A percentile compares a stretch with the other conserved stretches of the same genome.
Evolutionary conservation across 2,888 invertebrate species (phyloP).

Genomic region (Yponomeuta evonymella): DNA sequence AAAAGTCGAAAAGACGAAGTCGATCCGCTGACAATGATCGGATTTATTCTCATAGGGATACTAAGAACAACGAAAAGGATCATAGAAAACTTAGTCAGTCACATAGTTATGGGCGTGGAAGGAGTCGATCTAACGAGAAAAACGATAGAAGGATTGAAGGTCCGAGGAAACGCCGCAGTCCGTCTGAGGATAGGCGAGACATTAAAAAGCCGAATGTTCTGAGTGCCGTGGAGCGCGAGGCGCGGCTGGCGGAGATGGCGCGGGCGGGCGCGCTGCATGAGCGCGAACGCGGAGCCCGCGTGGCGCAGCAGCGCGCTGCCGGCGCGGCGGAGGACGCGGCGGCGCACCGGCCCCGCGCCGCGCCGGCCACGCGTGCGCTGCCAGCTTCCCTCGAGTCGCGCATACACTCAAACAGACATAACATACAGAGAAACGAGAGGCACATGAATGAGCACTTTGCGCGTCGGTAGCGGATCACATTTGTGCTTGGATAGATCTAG

Average conservation of each 20-base stretch:
- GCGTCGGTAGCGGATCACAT: conserved; percentile 58
- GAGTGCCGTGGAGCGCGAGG: conserved; percentile 73
- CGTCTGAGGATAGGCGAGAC: conserved; percentile 29
- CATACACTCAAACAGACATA: conserved; percentile 91
- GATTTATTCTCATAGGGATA: not conserved
- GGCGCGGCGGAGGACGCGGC: conserved; percentile 62
- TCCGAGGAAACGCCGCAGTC: conserved; percentile 10
- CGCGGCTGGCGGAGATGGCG: conserved; percentile 85
- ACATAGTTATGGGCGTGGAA: not conserved
- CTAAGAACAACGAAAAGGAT: not conserved
- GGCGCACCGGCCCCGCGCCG: conserved; percentile 78
- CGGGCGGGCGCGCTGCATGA: conserved; percentile 84
- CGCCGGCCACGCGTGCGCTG: conserved; percentile 77
- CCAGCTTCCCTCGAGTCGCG: conserved; percentile 86
- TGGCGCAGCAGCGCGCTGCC: conserved; percentile 79
- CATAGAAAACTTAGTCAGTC: not conserved
- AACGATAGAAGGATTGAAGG: conserved; percentile 1
- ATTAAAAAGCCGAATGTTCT: conserved; percentile 33
- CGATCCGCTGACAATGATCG: not conserved
- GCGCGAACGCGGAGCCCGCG: conserved; percentile 78
- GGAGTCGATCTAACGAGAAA: conserved; percentile 51
- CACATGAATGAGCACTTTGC: conserved; percentile 93
- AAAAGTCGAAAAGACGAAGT: not conserved
- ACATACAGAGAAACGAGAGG: conserved; percentile 87
- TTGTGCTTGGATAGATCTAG: no score